A percentile compares a stretch with the other conserved stretches of the same genome.
phyloP scores from a whole-genome alignment of 2,797 vertebrate species.

The Macropodus opercularis region DNA sequence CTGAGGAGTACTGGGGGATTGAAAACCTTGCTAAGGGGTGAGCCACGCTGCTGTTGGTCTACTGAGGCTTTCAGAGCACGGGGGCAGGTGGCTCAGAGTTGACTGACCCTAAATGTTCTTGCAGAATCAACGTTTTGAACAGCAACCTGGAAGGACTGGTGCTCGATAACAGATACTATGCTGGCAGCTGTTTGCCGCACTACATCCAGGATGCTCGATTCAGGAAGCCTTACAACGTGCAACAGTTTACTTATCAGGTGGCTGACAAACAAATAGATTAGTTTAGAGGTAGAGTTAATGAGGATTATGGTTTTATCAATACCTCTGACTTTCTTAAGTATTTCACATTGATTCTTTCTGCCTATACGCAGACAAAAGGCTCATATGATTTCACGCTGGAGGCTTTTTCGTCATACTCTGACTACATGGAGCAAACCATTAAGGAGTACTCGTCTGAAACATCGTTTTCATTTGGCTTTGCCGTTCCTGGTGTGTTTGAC shows the following conservation, averaged over 20 bases:
- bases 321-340: no score
- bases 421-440: conserved; percentile 75
- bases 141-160: conserved; percentile 88
- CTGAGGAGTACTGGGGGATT: conserved; percentile 90
- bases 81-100: conserved; percentile 2
- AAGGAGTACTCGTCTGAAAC: conserved; percentile 37
- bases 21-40: conserved; percentile 92
- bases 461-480: conserved; percentile 75
- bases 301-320: rapidly evolving
- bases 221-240: conserved; percentile 90
- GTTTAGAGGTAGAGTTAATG: not conserved
- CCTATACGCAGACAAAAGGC: conserved; percentile 86
- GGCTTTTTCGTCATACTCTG: conserved; percentile 84
- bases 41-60: conserved; percentile 41
- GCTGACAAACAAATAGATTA: not conserved
- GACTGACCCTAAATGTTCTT: conserved; percentile 4
- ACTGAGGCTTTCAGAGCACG: not conserved
- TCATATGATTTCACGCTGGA: conserved; percentile 85
- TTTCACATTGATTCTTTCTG: conserved; percentile 8
- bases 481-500: conserved; percentile 62
- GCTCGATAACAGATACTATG: conserved; percentile 93
- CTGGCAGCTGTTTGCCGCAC: conserved; percentile 87
- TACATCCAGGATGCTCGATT: conserved; percentile 86
- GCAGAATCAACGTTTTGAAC: conserved; percentile 89
- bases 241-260: conserved; percentile 69